Evolutionary conservation across 2,797 vertebrate species (phyloP).

Genomic region (Fratercula arctica): DNA sequence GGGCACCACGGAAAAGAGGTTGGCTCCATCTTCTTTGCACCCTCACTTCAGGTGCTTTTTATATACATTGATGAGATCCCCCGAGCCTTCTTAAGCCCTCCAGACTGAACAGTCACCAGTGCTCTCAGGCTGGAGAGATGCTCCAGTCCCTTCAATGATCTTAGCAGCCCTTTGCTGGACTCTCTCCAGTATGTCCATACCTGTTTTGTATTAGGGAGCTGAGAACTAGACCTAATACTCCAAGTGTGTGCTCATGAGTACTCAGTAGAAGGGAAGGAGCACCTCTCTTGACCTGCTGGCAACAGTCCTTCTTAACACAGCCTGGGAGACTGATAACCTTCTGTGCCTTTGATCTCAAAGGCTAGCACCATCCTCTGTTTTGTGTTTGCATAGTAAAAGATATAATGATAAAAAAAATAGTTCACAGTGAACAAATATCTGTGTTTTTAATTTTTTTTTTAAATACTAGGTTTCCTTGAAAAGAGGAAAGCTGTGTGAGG

Average conservation of each 20-base stretch:
- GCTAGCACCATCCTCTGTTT: not conserved
- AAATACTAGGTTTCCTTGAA: not conserved
- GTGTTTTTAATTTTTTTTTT: not conserved
- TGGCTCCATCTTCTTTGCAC: fast-evolving
- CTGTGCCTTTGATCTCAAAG: not conserved
- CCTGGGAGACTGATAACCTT: fast-evolving
- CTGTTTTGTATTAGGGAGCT: not conserved
- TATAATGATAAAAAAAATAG: fast-evolving
- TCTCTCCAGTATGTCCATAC: too few species aligned
- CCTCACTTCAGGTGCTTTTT: not conserved
- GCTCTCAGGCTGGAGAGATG: not conserved
- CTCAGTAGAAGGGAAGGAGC: not conserved
- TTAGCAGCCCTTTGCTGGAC: not conserved
- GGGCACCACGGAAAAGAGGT: not conserved
- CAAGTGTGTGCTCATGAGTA: not conserved
- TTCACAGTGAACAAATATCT: not conserved
- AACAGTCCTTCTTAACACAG: not conserved
- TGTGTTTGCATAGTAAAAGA: not conserved
- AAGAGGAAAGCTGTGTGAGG: not conserved
- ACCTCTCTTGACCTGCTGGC: not conserved
- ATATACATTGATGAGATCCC: not conserved
- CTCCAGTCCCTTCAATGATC: not conserved
- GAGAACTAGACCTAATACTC: not conserved
- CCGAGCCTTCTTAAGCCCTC: not conserved
- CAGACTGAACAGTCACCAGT: not conserved